Evolutionary conservation across 2,888 invertebrate species (phyloP), one percentile per base, ranked within the genome.

Genomic region (Drosophila subquinaria): DNA sequence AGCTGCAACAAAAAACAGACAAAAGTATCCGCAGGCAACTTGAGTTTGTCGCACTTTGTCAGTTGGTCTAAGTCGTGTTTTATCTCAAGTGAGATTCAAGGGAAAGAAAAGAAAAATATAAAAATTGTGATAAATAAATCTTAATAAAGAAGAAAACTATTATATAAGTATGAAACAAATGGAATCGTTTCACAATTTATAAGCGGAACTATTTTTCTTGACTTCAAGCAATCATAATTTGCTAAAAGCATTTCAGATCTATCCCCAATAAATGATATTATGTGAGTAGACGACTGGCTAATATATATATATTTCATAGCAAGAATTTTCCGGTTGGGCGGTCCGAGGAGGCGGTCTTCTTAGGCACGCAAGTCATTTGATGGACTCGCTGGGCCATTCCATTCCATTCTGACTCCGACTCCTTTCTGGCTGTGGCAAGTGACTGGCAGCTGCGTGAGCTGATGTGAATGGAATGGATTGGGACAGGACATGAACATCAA

Each of bases 321-420:
- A 45, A 23, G 23, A 60, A 68, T 42, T 64, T 68, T 72, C 47
- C 50, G 53, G 62, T 36, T 63, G 59, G 48, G 33, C 33, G 50
- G 15, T 35, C 64, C 2, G 15, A 30, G 20, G 40, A 17, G 30
- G 23, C 9, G 50, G 42, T 13, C 17, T 15, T 20, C 50, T 23
- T 11, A 27, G 47, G 42, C 78, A 78, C 75, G 81, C 75, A 78
- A 78, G 69, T 72, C 69, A 82, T 53, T 75, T 76, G 76, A 75
- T 72, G 81, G 72, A 72, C 69, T 60, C 3, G n/a, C 23, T 33
- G 20, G 66, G 68, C 63, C 66, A 13, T 17, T 35, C 60, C 52
- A 33, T 65, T 50, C 23, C 68, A 53, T 40, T 50, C 40, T 51
- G 36, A 42, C 8, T 30, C 30, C n/a, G 38, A 38, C 23, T 23